phyloP scores from a whole-genome alignment of 2,888 invertebrate genomes.

The Eretmocerus hayati region DNA sequence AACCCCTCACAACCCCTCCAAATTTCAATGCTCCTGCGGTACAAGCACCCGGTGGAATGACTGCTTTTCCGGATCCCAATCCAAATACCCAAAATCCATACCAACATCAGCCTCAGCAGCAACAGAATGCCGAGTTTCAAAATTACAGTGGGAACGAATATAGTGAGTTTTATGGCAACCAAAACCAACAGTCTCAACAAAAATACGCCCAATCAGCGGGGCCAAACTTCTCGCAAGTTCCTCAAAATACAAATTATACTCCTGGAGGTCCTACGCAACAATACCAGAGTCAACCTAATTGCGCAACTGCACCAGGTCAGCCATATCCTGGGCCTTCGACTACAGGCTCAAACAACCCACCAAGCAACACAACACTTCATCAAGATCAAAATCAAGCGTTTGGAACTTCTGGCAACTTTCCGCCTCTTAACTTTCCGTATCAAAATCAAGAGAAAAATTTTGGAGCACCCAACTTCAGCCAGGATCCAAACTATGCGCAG shows the following conservation, averaged over 20 bases:
- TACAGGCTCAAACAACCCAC: conserved; percentile 9
- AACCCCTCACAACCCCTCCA: conserved; percentile 2
- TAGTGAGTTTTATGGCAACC: conserved; percentile 16
- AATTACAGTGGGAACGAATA: conserved; percentile 12
- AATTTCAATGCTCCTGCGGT: conserved; percentile 14
- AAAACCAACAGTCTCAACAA: conserved; percentile 25
- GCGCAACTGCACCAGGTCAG: conserved; percentile 25
- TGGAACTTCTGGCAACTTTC: conserved; percentile 31
- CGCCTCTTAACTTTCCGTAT: conserved; percentile 36
- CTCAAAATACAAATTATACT: conserved; percentile 34
- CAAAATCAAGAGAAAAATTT: conserved; percentile 38
- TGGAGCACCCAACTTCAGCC: conserved; percentile 29
- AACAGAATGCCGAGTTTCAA: conserved; percentile 6
- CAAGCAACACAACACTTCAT: conserved; percentile 29
- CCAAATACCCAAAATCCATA: conserved; percentile 12
- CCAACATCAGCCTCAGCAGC: conserved; percentile 12
- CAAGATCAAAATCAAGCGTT: conserved; percentile 31
- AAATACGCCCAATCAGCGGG: conserved; percentile 30
- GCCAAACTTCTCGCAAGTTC: conserved; percentile 35
- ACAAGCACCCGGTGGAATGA: conserved; percentile 12
- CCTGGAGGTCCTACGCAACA: conserved; percentile 27
- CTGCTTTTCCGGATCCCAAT: no score
- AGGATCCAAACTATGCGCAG: conserved; percentile 34
- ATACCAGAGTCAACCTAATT: conserved; percentile 30
- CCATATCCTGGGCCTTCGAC: conserved; percentile 28